phyloP scores from a whole-genome alignment of 2,113 vertebrate genomes.

The Nothoprocta perdicaria region DNA sequence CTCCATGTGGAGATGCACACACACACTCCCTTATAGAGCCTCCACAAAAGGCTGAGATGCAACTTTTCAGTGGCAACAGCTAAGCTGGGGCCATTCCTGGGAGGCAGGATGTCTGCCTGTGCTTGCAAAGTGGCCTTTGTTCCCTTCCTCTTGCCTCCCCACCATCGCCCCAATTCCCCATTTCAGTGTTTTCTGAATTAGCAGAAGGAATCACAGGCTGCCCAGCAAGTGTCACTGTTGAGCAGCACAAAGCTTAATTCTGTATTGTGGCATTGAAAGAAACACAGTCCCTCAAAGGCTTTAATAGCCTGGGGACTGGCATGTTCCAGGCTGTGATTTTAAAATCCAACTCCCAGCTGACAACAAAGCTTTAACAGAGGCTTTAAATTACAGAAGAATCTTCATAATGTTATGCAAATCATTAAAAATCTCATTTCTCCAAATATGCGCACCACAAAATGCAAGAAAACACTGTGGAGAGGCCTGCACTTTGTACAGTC shows the following conservation, averaged over 20 bases:
- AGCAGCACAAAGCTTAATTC: background rate
- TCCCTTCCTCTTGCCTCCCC: background rate
- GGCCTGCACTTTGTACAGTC: background rate
- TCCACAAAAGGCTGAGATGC: background rate
- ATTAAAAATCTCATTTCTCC: background rate
- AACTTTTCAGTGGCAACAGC: background rate
- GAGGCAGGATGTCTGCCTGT: rapidly evolving
- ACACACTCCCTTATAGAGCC: background rate
- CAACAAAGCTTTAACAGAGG: background rate
- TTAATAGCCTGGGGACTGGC: background rate
- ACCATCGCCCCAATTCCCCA: background rate
- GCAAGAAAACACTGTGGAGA: rapidly evolving
- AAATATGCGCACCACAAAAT: rapidly evolving
- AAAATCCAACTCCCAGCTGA: rapidly evolving
- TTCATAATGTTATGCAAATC: background rate
- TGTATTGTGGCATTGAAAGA: background rate
- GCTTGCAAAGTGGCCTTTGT: rapidly evolving
- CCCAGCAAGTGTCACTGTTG: slow-evolving; percentile 40
- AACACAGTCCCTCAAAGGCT: background rate
- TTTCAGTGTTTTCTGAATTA: background rate
- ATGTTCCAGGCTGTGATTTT: rapidly evolving
- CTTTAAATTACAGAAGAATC: background rate
- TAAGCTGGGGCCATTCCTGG: background rate
- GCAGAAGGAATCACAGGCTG: background rate
- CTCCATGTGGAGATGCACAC: background rate